Percentiles rank a stretch among this genome's conserved stretches.
Evolutionary conservation across 1,140 invertebrate genomes (phyloP).

Genomic region (Platyscapa corneri): DNA sequence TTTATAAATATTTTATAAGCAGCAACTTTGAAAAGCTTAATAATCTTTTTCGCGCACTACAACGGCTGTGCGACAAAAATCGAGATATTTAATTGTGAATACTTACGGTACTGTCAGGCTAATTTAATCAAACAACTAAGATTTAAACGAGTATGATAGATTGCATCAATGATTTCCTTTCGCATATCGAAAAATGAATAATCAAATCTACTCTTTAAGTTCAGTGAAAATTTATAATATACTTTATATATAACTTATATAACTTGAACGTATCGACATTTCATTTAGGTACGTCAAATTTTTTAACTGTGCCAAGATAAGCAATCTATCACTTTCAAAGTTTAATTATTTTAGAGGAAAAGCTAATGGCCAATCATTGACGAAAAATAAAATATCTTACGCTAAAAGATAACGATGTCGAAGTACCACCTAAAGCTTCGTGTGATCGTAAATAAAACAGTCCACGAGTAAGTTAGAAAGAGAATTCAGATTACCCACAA

Average conservation of each 20-base stretch:
- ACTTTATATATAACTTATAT: background rate
- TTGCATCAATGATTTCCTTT: background rate
- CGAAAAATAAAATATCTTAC: background rate
- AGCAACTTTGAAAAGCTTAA: too few relatives aligned
- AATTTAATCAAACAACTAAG: too few relatives aligned
- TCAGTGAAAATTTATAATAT: background rate
- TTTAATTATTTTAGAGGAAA: background rate
- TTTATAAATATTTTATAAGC: too few relatives aligned
- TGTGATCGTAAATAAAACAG: background rate
- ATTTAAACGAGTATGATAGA: too few relatives aligned
- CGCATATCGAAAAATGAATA: background rate
- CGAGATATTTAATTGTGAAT: background rate
- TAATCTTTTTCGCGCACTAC: too few relatives aligned
- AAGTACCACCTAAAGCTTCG: background rate
- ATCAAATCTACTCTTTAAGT: background rate
- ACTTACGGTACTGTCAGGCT: too few relatives aligned
- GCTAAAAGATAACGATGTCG: background rate
- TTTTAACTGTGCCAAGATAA: background rate
- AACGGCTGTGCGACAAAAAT: too few relatives aligned
- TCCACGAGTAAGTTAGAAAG: background rate
- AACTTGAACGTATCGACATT: background rate
- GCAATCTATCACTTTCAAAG: background rate
- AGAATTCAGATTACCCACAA: background rate
- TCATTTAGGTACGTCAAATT: background rate
- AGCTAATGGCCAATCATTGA: background rate